Base-by-base conservation (phyloP, 2,113 vertebrate species). In the Theropithecus gelada region DNA sequence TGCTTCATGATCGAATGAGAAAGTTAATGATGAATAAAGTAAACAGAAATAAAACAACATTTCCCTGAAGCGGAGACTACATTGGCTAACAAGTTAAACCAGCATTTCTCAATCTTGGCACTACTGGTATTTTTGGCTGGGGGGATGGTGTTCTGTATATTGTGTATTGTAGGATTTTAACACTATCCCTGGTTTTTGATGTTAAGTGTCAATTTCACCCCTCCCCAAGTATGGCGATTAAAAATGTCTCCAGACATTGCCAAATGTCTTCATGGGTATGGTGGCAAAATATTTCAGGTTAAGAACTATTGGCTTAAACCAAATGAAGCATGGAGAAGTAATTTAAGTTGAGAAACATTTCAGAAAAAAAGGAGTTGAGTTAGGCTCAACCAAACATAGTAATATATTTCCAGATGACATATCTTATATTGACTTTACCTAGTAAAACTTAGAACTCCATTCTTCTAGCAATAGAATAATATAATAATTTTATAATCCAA, bases 381-480 rank as follows among this genome's bases (percentile, higher is more conserved):
- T 94, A 92, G 72, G 64, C 87, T 61, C 27, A 83, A 76, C 0
- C 2, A 93, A 84, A 68, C 84, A 22, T 0, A 32, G 4, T 52
- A 73, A 55, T 90, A 4, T 1, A 68, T 70, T 75, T 82, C 1
- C 38, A 90, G 12, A 25, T 73, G 59, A 66, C 5, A 85, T 9
- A 8, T 35, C 57, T 2, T 64, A 8, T 81, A 52, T n/a, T 85
- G 4, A 70, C 2, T 88, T 97, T 50, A 43, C 17, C 9, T n/a
- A 87, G 12, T 66, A 35, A 95, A 96, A 57, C 32, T 48, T 82
- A 73, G 10, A 96, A 79, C 8, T 50, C 22, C 73, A 6, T 32
- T 38, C 0, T 32, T 1, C 3, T 64, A 30, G 6, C 40, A 59
- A 76, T 57, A 43, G 55, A 68, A 90, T 75, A 50, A 11, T n/a